Conservation (phyloP, 2,888 invertebrate genomes). For the Leptinotarsa tumamoca region DNA sequence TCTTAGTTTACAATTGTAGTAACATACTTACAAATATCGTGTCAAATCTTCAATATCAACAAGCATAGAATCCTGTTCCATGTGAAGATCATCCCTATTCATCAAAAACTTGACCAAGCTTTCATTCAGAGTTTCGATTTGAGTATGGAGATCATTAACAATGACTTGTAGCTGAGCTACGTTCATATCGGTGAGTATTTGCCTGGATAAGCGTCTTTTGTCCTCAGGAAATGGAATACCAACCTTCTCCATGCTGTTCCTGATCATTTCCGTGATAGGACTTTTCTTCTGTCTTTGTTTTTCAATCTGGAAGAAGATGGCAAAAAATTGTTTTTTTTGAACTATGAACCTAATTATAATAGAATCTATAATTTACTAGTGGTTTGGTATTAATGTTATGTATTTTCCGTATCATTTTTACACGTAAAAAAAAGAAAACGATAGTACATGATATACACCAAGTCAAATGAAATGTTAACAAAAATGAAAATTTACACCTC, state of each 20-base stretch:
- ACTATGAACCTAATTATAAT: too few species aligned
- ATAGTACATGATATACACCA: too few species aligned
- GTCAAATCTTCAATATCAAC: slow-evolving; percentile 97
- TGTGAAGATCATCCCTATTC: slow-evolving; percentile 94
- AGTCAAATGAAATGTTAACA: too few species aligned
- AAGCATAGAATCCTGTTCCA: slow-evolving; percentile 98
- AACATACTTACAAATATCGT: slow-evolving; percentile 80
- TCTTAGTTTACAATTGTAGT: not conserved
- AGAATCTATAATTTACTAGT: too few species aligned
- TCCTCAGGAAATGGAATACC: slow-evolving; percentile 86
- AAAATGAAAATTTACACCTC: too few species aligned
- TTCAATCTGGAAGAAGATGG: slow-evolving; percentile 66
- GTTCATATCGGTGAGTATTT: slow-evolving; percentile 92
- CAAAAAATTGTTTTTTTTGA: too few species aligned
- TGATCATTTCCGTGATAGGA: slow-evolving; percentile 89
- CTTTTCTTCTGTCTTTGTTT: slow-evolving; percentile 79
- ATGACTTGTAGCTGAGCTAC: slow-evolving; percentile 93
- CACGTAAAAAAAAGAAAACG: too few species aligned
- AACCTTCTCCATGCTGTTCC: slow-evolving; percentile 83
- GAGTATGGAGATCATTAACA: slow-evolving; percentile 93
- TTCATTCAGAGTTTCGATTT: slow-evolving; percentile 93
- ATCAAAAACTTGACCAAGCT: slow-evolving; percentile 89
- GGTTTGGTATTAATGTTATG: too few species aligned
- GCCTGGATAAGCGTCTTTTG: slow-evolving; percentile 84
- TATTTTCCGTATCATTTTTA: too few species aligned